These are phyloP conservation scores for Hylaea fasciaria DNA, from an alignment of 2,888 invertebrate genomes.

Conservation along the genomic window DNA sequence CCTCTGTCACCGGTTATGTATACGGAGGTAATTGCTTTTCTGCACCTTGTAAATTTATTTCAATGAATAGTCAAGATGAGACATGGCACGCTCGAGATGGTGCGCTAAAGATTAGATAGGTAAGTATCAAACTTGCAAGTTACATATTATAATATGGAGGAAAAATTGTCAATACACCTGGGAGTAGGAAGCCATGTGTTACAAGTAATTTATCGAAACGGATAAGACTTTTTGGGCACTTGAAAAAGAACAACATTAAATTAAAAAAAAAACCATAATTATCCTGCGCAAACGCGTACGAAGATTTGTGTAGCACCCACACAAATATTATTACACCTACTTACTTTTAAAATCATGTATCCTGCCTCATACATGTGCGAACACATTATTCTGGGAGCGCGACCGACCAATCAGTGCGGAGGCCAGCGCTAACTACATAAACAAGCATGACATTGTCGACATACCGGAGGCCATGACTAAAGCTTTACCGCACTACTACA, in stretches of 20 bases:
- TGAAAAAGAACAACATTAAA: no score
- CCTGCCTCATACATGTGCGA: constrained; percentile 37
- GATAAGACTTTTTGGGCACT: no score
- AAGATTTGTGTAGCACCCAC: neutral
- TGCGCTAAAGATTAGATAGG: neutral
- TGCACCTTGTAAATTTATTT: constrained; percentile 53
- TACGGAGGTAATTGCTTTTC: constrained; percentile 61
- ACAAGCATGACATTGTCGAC: constrained; percentile 52
- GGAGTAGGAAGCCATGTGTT: no score
- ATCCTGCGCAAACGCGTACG: no score
- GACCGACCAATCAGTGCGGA: constrained; percentile 54
- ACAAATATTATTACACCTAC: neutral
- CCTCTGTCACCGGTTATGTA: constrained; percentile 67
- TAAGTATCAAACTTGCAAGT: neutral
- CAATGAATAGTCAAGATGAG: constrained; percentile 5
- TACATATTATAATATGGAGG: neutral
- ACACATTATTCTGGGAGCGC: constrained; percentile 42
- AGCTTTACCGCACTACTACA: constrained; percentile 13
- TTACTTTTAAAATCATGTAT: constrained; percentile 26
- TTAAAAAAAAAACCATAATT: no score
- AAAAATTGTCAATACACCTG: neutral
- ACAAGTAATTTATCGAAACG: no score
- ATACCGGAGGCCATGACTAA: constrained; percentile 49
- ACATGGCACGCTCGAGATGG: neutral
- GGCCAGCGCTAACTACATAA: constrained; percentile 52